Base-by-base conservation (phyloP, 2,113 vertebrate genomes). In the Silurus asotus region DNA sequence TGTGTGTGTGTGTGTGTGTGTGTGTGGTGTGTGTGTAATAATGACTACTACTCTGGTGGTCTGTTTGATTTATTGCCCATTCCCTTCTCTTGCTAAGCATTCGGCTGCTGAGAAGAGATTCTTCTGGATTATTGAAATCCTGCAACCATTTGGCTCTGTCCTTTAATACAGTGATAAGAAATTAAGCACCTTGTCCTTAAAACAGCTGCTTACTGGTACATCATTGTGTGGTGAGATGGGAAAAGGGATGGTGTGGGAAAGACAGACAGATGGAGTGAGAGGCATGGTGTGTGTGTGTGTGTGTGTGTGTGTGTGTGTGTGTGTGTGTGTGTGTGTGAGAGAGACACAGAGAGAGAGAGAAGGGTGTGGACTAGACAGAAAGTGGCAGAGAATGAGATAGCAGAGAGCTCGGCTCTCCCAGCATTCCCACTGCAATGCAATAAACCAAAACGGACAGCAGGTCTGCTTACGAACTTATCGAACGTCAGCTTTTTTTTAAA, bases 121-220 rank as follows among this genome's bases (percentile, higher is more conserved):
- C 65, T 75, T 77, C 53, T 48, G 64, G 76, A 81, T 79, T 81
- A 69, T 53, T 49, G 70, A 74, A 49, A 56, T 81, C 59, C 81
- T 87, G 87, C 65, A 83, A 85, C 81, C 87, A 88, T 86, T 88
- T 89, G 84, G 84, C 82, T 55, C 11, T 48, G 65, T 64, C 5
- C 51, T 81, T 83, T 10, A 81, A 70, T 59, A 64, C 59, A 82
- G 45, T 70, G 76, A 62, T 37, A 88, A 28, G 84, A 49, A 81
- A 76, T 55, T 4, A 78, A 85, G 67, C 84, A 59, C 49, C 76
- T 85, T 67, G 85, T 86, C 82, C n/a, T 25, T 20, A 72, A 82
- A 78, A 76, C 87, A 87, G 81, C 85, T 91, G 88, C 82, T 86
- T 59, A 19, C 56, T 86, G 48, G 25, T 64, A 69, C 56, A 48